These are phyloP conservation scores for Pollenia labialis DNA, from an alignment of 2,888 invertebrate species.

Conservation along the genomic window DNA sequence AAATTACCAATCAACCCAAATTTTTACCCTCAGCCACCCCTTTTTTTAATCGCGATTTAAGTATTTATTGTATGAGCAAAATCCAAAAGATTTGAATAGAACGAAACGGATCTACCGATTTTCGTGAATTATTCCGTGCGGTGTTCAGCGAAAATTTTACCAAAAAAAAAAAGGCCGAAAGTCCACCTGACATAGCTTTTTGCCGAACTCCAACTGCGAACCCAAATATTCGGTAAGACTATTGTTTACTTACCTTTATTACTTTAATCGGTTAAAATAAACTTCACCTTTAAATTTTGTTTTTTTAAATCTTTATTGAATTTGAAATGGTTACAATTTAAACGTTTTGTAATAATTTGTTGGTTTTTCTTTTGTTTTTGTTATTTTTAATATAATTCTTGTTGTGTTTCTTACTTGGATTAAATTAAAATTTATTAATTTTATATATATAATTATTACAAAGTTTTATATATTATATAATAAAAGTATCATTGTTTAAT, in stretches of 20 bases:
- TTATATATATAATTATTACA: slow-evolving; percentile 65
- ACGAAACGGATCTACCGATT: too few species aligned
- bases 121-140: too few species aligned
- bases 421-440: slow-evolving; percentile 61
- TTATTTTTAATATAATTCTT: slow-evolving; percentile 55
- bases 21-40: too few species aligned
- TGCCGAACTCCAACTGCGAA: too few species aligned
- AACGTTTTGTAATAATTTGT: slow-evolving; percentile 65
- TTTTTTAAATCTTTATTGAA: slow-evolving; percentile 72
- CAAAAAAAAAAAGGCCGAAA: too few species aligned
- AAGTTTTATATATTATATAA: slow-evolving; percentile 64
- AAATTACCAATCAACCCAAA: too few species aligned
- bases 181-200: too few species aligned
- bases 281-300: background rate
- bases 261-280: background rate
- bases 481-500: slow-evolving; percentile 58
- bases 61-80: too few species aligned
- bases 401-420: slow-evolving; percentile 48
- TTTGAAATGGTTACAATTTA: slow-evolving; percentile 74
- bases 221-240: too few species aligned
- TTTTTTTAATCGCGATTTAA: too few species aligned
- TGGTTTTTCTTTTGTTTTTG: slow-evolving; percentile 31
- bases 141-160: too few species aligned
- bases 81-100: too few species aligned
- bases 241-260: slow-evolving; percentile 6